Evolutionary conservation across 2,888 invertebrate species (phyloP).

Genomic region (Drosophila greeni): DNA sequence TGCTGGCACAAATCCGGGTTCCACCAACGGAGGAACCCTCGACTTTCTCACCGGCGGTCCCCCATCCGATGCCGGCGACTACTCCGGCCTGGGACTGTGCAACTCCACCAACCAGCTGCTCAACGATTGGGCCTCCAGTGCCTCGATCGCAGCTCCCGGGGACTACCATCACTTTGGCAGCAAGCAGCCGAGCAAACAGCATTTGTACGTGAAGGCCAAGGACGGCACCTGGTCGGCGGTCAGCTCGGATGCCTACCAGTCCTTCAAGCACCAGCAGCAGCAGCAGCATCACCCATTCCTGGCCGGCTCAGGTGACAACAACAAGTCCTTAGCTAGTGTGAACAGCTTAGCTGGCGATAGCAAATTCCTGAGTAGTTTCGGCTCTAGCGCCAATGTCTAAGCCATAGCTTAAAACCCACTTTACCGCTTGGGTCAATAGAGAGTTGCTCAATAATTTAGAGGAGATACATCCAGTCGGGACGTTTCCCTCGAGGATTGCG

Average conservation of each 20-base stretch:
- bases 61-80: slow-evolving; percentile 62
- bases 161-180: slow-evolving; percentile 75
- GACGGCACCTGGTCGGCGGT: slow-evolving; percentile 78
- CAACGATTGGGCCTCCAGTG: slow-evolving; percentile 76
- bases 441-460: slow-evolving; percentile 61
- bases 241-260: slow-evolving; percentile 77
- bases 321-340: slow-evolving; percentile 59
- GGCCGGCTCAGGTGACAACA: slow-evolving; percentile 68
- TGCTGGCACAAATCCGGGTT: slow-evolving; percentile 20
- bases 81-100: slow-evolving; percentile 65
- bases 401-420: slow-evolving; percentile 61
- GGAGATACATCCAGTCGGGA: not conserved
- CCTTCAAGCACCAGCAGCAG: slow-evolving; percentile 71
- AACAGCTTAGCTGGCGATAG: slow-evolving; percentile 70
- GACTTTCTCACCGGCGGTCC: slow-evolving; percentile 71
- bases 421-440: slow-evolving; percentile 24
- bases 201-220: slow-evolving; percentile 78
- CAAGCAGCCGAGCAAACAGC: slow-evolving; percentile 77
- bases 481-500: not conserved
- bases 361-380: slow-evolving; percentile 79
- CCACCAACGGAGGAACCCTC: slow-evolving; percentile 46
- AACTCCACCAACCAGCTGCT: slow-evolving; percentile 76
- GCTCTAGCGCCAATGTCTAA: slow-evolving; percentile 77
- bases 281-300: slow-evolving; percentile 58
- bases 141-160: slow-evolving; percentile 68